Percentiles rank a stretch among this genome's conserved stretches.
phyloP scores from a whole-genome alignment of 2,888 invertebrate species.

The Apomyelois bistriatella region DNA sequence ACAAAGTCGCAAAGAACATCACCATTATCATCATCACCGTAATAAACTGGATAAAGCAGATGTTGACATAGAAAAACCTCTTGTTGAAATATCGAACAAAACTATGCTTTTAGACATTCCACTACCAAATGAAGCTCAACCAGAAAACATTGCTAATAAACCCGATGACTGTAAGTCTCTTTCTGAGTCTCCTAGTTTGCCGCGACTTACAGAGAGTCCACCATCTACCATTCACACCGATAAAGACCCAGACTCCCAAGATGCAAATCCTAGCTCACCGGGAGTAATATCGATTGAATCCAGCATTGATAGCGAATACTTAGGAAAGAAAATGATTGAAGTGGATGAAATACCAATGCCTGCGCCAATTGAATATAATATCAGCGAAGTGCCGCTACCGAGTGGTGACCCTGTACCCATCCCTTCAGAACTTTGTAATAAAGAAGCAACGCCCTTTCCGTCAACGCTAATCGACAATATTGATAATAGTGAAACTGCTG shows the following conservation, averaged over 20 bases:
- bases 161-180: conserved; percentile 53
- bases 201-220: conserved; percentile 83
- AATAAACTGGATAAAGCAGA: conserved; percentile 63
- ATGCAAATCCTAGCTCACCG: conserved; percentile 22
- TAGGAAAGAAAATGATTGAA: conserved; percentile 50
- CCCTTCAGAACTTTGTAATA: conserved; percentile 35
- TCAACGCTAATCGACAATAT: conserved; percentile 78
- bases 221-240: conserved; percentile 48
- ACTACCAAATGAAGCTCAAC: conserved; percentile 53
- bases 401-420: conserved; percentile 54
- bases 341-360: conserved; percentile 68
- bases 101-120: conserved; percentile 61
- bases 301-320: conserved; percentile 38
- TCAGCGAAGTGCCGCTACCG: conserved; percentile 69
- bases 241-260: conserved; percentile 36
- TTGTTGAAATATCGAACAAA: conserved; percentile 45
- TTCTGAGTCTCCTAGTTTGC: conserved; percentile 81
- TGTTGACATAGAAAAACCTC: conserved; percentile 32
- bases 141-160: conserved; percentile 39
- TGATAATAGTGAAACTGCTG: conserved; percentile 87
- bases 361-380: conserved; percentile 57
- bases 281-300: conserved; percentile 31
- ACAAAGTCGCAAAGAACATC: conserved; percentile 82
- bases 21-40: conserved; percentile 82
- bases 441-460: conserved; percentile 79